Evolutionary conservation across 2,113 vertebrate genomes (phyloP), one percentile per base, ranked within the genome.

Genomic region (Alethe castanea): DNA sequence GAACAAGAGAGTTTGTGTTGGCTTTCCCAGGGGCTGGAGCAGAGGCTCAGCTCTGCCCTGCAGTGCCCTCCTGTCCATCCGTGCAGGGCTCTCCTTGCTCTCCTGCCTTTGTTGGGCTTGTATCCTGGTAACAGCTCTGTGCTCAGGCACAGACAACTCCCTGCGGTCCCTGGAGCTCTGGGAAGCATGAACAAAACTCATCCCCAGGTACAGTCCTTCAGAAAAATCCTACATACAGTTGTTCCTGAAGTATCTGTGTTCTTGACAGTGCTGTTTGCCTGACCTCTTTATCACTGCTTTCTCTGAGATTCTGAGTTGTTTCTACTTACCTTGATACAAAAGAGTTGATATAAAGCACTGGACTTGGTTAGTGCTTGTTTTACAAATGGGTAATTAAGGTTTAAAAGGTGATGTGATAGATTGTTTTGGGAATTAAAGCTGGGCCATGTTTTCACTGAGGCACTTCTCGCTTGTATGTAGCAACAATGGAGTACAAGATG

Each of bases 151-250:
- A 67, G 69, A 74, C 28, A 91, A 5, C 52, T 93, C 70, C 57
- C 40, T 18, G 76, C 0, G 1, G 20, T 36, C 24, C 31, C 71
- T 59, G 76, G 13, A 67, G 90, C 81, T 90, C 82, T 61, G 53
- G 52, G 38, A 79, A 86, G 67, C 62, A 97, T 97, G 97, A 97
- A 91, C 81, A 96, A 38, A 95, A 97, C 79, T 88, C 95, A 97
- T 26, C 96, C 97, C 8, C 95, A 97, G 97, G 97, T 97, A 97
- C 31, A 59, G 83, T 66, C 33, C 44, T 86, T 80, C 0, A 6
- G 26, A 57, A 74, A 91, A 74, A n/a, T 28, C 57, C 73, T n/a
- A 6, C 1, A 1, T 47, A 19, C 42, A n/a, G 48, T 67, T 71
- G 13, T 28, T 94, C n/a, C 67, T 92, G 11, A 74, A 82, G 59